Conservation (phyloP, 2,888 invertebrate species). For the Pseudoips prasinana region DNA sequence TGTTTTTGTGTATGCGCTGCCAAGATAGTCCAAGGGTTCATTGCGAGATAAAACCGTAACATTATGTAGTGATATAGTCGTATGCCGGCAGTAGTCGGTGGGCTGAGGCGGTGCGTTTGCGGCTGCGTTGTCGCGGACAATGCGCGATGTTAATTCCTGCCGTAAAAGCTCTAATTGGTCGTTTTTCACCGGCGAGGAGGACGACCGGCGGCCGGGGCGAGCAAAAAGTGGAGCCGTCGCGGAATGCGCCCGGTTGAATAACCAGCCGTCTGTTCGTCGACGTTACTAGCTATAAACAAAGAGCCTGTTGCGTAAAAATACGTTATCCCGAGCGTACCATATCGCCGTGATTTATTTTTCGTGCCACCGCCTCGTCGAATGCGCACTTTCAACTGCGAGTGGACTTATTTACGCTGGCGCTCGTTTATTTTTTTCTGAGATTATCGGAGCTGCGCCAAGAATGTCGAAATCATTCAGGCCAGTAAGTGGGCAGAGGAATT, state of each 20-base stretch:
- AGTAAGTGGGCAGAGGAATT: slow-evolving; percentile 78
- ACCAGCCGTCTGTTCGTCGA: slow-evolving; percentile 67
- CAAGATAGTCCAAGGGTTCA: slow-evolving; percentile 39
- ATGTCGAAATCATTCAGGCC: slow-evolving; percentile 81
- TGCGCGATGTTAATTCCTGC: slow-evolving; percentile 68
- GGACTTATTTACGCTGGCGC: slow-evolving; percentile 69
- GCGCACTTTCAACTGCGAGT: slow-evolving; percentile 59
- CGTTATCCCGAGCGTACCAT: slow-evolving; percentile 64
- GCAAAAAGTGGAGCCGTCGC: slow-evolving; percentile 76
- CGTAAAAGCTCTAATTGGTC: slow-evolving; percentile 75
- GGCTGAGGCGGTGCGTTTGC: slow-evolving; percentile 5
- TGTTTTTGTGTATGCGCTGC: slow-evolving; percentile 41
- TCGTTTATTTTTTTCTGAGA: slow-evolving; percentile 74
- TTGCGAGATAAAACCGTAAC: slow-evolving; percentile 34
- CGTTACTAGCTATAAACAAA: slow-evolving; percentile 72
- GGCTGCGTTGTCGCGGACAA: slow-evolving; percentile 45
- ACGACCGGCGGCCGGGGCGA: slow-evolving; percentile 47
- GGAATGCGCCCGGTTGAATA: slow-evolving; percentile 80
- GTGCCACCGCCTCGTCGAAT: slow-evolving; percentile 44
- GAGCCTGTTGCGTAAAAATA: slow-evolving; percentile 78
- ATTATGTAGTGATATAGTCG: slow-evolving; percentile 16
- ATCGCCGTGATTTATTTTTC: slow-evolving; percentile 70
- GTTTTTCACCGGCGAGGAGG: slow-evolving; percentile 50
- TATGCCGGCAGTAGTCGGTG: slow-evolving; percentile 16
- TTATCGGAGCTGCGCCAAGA: slow-evolving; percentile 79